Evolutionary conservation across 2,113 vertebrate genomes (phyloP).

Genomic region (Leptobrachium ailaonicum): DNA sequence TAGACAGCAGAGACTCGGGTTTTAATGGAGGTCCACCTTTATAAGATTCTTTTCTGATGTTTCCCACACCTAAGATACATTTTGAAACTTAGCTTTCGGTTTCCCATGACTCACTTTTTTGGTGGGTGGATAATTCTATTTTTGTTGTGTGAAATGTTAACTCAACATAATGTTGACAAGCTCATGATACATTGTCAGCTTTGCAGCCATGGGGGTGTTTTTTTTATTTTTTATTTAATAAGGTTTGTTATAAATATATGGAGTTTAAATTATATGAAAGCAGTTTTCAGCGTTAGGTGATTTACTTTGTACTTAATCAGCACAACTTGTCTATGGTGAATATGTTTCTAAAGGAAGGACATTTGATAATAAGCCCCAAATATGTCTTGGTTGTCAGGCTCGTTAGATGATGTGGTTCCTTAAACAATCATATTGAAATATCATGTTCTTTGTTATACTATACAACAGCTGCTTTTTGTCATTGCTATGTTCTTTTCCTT

Average conservation of each 20-base stretch:
- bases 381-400: not conserved
- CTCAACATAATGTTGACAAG: too few relatives aligned
- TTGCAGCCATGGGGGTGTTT: constrained; percentile 14
- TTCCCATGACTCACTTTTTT: too few relatives aligned
- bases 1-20: too few relatives aligned
- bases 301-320: not conserved
- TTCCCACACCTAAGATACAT: too few relatives aligned
- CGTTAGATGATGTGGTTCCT: constrained; percentile 13
- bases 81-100: too few relatives aligned
- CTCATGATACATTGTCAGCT: constrained; percentile 13
- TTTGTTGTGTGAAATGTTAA: too few relatives aligned
- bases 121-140: too few relatives aligned
- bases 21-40: too few relatives aligned
- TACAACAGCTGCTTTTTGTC: constrained; percentile 22
- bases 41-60: too few relatives aligned
- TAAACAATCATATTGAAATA: constrained; percentile 28
- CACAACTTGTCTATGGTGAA: constrained; percentile 7
- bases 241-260: not conserved
- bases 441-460: constrained; percentile 31
- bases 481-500: constrained; percentile 4
- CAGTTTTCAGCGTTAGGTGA: constrained; percentile 2
- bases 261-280: not conserved
- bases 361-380: constrained; percentile 1
- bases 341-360: not conserved
- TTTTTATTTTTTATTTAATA: not conserved